These are phyloP conservation scores for Orchestes rusci DNA, from an alignment of 2,888 invertebrate genomes.

Conservation along the genomic window DNA sequence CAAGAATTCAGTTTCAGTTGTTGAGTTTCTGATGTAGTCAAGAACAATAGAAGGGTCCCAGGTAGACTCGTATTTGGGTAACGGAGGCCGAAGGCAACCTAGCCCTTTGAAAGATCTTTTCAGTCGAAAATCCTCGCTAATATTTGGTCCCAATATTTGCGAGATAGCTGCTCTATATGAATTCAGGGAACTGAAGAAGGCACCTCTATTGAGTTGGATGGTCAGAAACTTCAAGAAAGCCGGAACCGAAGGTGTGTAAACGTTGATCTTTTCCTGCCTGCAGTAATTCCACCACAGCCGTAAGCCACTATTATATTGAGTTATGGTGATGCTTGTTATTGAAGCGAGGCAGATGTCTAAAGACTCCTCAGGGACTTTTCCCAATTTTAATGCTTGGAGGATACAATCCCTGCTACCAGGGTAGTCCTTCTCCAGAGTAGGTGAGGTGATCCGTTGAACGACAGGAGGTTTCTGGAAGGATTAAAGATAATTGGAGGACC, in stretches of 20 bases:
- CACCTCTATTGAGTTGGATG: conserved; percentile 2
- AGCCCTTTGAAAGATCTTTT: conserved; percentile 17
- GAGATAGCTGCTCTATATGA: conserved; percentile 14
- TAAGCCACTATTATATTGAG: conserved; percentile 5
- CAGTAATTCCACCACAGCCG: conserved; percentile 4
- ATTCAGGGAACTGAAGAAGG: conserved; percentile 5
- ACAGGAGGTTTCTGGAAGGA: conserved; percentile 23
- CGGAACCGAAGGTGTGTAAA: conserved; percentile 1
- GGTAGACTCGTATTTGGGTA: conserved; percentile 5
- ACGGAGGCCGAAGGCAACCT: conserved; percentile 3
- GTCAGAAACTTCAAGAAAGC: conserved; percentile 5
- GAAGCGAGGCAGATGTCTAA: conserved; percentile 6
- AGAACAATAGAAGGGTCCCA: conserved; percentile 9
- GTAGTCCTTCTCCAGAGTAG: conserved; percentile 26
- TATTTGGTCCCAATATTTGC: conserved; percentile 9
- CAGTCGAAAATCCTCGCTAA: conserved; percentile 11
- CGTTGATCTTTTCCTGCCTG: background rate
- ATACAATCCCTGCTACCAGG: conserved; percentile 31
- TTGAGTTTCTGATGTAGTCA: background rate
- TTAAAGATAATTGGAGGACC: background rate
- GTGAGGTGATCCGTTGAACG: conserved; percentile 25
- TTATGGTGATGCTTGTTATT: background rate
- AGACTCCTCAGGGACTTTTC: conserved; percentile 5
- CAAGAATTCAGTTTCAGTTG: background rate
- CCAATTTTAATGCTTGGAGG: conserved; percentile 13